phyloP scores from a whole-genome alignment of 2,113 vertebrate species.

The Nannospalax galili region DNA sequence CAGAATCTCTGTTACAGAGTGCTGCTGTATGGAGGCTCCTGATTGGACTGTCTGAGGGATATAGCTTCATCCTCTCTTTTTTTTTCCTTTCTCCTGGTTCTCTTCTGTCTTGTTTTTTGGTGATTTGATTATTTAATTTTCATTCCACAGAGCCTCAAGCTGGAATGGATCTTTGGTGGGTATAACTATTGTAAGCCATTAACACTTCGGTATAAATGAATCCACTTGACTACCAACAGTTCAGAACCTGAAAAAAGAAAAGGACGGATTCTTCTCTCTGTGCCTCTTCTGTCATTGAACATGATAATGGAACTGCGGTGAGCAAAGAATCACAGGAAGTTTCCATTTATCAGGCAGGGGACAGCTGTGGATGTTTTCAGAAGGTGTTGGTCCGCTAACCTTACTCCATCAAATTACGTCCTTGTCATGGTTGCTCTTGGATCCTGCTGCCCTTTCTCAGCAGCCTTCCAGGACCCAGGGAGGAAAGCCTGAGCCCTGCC shows the following conservation, averaged over 20 bases:
- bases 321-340: neutral
- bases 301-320: neutral
- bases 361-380: neutral
- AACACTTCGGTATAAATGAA: constrained; percentile 68
- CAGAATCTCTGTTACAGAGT: neutral
- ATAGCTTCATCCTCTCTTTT: neutral
- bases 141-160: neutral
- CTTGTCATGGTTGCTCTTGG: no score
- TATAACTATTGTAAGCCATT: constrained; percentile 19
- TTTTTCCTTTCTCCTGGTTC: neutral
- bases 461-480: neutral
- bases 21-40: neutral
- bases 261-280: neutral
- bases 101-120: neutral
- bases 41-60: constrained; percentile 2
- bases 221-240: neutral
- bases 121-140: neutral
- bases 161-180: neutral
- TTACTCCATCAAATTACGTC: neutral
- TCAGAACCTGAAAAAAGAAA: constrained; percentile 2
- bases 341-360: constrained; percentile 6
- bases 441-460: neutral
- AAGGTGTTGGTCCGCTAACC: neutral
- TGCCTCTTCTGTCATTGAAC: neutral
- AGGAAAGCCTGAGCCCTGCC: neutral